These are phyloP conservation scores for Suillia variegata DNA, from an alignment of 2,888 invertebrate genomes.

Conservation along the genomic window DNA sequence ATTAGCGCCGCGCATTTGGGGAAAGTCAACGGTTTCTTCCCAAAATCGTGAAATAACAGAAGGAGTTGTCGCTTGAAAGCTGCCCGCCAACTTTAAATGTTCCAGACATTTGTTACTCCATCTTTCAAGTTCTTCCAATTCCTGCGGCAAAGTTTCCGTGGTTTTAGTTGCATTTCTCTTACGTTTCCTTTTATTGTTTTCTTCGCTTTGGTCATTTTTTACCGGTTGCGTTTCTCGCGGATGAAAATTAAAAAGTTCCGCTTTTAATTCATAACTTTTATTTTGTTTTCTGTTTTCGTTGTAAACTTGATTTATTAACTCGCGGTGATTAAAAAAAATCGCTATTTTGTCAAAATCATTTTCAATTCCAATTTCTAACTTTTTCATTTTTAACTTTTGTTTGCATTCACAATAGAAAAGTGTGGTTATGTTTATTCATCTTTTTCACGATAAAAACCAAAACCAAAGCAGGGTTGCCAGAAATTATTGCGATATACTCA, in stretches of 20 bases:
- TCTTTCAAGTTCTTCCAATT: not conserved
- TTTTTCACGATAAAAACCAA: too few species aligned
- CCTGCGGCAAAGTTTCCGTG: slow-evolving; percentile 4
- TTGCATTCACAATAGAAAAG: too few species aligned
- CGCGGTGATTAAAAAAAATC: slow-evolving; percentile 44
- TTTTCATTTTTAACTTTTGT: slow-evolving; percentile 29
- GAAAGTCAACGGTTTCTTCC: slow-evolving; percentile 48
- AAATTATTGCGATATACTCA: too few species aligned
- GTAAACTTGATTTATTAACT: slow-evolving; percentile 43
- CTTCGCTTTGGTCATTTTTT: not conserved
- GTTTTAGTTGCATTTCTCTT: not conserved
- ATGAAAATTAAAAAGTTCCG: slow-evolving; percentile 44
- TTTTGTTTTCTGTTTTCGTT: not conserved
- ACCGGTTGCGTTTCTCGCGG: slow-evolving; percentile 25
- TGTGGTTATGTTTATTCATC: too few species aligned
- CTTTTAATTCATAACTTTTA: slow-evolving; percentile 40
- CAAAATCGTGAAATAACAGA: slow-evolving; percentile 38
- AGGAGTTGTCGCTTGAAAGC: not conserved
- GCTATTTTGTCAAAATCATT: slow-evolving; percentile 35
- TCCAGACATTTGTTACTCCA: not conserved
- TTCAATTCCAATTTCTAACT: slow-evolving; percentile 37
- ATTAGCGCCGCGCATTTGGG: slow-evolving; percentile 67
- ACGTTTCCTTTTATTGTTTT: slow-evolving; percentile 10
- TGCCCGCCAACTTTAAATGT: slow-evolving; percentile 29
- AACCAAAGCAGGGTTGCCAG: too few species aligned